A percentile compares a stretch with the other conserved stretches of the same genome.
These are phyloP conservation scores for Sebastes paucispinis DNA, from an alignment of 2,797 vertebrate species.

Conservation along the genomic window DNA sequence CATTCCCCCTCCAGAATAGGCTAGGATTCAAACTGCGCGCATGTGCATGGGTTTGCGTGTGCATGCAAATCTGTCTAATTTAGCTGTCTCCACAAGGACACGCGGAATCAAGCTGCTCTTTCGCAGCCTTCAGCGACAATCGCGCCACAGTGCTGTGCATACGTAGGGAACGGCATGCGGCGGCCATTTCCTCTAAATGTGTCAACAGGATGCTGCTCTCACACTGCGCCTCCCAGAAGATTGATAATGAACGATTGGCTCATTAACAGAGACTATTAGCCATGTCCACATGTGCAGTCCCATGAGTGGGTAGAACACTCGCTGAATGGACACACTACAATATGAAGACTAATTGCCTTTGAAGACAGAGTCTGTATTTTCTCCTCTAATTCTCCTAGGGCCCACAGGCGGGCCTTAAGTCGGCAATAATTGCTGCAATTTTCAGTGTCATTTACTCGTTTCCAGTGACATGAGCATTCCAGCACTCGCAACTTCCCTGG, in stretches of 20 bases:
- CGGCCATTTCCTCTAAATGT: conserved; percentile 76
- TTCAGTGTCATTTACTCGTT: conserved; percentile 69
- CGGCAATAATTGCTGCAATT: conserved; percentile 73
- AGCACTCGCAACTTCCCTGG: not conserved
- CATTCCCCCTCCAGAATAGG: conserved; percentile 72
- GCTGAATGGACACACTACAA: conserved; percentile 83
- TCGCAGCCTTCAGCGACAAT: conserved; percentile 64
- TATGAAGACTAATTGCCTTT: conserved; percentile 88
- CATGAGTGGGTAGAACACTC: conserved; percentile 79
- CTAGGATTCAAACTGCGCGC: conserved; percentile 50
- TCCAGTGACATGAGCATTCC: conserved; percentile 50
- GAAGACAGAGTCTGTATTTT: conserved; percentile 79
- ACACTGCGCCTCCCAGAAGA: conserved; percentile 79
- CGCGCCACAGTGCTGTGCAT: conserved; percentile 50
- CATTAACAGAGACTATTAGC: conserved; percentile 88
- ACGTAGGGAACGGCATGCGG: conserved; percentile 50
- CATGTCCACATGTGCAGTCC: conserved; percentile 84
- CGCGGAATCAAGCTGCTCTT: conserved; percentile 66
- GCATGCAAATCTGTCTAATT: conserved; percentile 71
- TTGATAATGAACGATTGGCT: conserved; percentile 88
- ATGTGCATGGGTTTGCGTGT: conserved; percentile 8
- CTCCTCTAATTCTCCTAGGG: conserved; percentile 75
- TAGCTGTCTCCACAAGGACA: conserved; percentile 72
- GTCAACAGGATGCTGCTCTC: conserved; percentile 80
- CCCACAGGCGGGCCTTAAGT: conserved; percentile 65